These are phyloP conservation scores for Scaptodrosophila latifasciaeformis DNA, from an alignment of 2,888 invertebrate species.

Conservation along the genomic window DNA sequence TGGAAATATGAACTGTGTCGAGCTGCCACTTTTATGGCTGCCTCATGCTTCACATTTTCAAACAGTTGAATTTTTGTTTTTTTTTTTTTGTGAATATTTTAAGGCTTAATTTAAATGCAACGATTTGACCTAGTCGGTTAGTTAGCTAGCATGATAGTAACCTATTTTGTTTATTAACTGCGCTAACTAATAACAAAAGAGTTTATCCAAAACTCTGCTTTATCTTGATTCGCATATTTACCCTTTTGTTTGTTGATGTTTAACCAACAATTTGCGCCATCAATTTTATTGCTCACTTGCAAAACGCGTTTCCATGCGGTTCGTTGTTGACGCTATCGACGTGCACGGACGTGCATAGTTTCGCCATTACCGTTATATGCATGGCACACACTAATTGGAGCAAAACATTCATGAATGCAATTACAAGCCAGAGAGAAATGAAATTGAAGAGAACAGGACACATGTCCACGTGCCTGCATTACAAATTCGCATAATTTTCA, in stretches of 20 bases:
- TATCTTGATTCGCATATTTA: neutral
- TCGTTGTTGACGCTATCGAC: too few species aligned
- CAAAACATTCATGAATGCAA: constrained; percentile 5
- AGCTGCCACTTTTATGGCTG: neutral
- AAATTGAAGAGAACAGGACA: neutral
- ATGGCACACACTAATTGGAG: constrained; percentile 41
- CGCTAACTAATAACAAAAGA: too few species aligned
- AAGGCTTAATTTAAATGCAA: neutral
- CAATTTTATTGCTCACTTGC: too few species aligned
- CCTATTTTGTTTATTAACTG: too few species aligned
- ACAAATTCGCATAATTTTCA: constrained; percentile 6
- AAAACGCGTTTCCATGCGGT: too few species aligned
- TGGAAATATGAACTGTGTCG: constrained; percentile 33
- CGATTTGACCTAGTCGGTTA: neutral
- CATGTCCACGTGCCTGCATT: neutral
- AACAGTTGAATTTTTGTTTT: neutral
- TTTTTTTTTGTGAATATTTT: neutral
- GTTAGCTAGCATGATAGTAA: too few species aligned
- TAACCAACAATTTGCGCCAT: too few species aligned
- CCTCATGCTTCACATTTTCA: neutral
- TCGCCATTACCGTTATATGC: too few species aligned
- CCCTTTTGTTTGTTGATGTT: neutral
- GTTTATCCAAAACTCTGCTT: too few species aligned
- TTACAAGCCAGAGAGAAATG: neutral
- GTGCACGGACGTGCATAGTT: too few species aligned